Base-by-base conservation (phyloP, 1,140 invertebrate genomes). In the Musca vetustissima region DNA sequence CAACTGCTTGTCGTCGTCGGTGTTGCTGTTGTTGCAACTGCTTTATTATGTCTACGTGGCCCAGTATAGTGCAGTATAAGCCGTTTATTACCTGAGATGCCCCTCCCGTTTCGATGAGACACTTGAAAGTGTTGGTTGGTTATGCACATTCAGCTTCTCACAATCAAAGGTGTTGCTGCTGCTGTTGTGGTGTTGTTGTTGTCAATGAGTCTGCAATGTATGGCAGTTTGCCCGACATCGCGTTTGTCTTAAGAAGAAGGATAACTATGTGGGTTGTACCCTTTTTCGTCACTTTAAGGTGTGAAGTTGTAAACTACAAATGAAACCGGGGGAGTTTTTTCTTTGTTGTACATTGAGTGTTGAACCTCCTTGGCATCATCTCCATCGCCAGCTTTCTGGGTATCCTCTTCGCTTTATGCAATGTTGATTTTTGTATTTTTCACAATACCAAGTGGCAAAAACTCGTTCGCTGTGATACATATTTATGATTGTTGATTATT, bases 401-500 rank as follows among this genome's bases (percentile, higher is more conserved):
- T 57, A 14, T 57, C 25, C 36, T 1, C 4, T 36, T 61, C 36
- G 32, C 24, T 59, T 17, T 55, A 1, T 59, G 55, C 57, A 43
- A 36, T 61, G 57, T 36, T 61, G 32, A 43, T 61, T 61, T 43
- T 43, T 43, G 19, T 61, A 43, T 61, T 11, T 59, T 43, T 43
- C 36, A 52, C 49, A 2, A 9, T 36, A n/a, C 57, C 19, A 36
- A 21, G 49, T 52, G 17, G 22, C n/a, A 43, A 43, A 43, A 43
- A 36, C 15, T 43, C 36, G 28, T 61, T 61, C n/a, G 6, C 28
- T 61, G 57, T 36, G 57, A 61, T 61, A 61, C 57, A 21, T 61
- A 61, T 61, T 61, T 61, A 61, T 61, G 57, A 61, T 61, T 61
- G 57, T 61, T 61, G 57, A 61, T 61, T 61, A 61, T 61, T 61